Evolutionary conservation across 2,113 vertebrate genomes (phyloP).

Genomic region (Toxostoma redivivum): DNA sequence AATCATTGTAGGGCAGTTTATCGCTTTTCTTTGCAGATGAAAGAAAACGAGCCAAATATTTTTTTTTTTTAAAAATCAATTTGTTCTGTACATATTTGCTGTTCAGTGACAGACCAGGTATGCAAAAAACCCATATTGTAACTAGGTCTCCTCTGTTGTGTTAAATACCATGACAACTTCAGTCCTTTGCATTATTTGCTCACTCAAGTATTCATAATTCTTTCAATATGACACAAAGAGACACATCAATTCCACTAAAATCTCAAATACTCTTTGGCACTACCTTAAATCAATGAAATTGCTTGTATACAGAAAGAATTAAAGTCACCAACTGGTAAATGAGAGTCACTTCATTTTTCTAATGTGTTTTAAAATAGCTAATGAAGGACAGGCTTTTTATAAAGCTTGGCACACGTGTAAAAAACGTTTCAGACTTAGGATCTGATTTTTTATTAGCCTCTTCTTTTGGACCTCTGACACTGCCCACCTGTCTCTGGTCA

Average conservation of each 20-base stretch:
- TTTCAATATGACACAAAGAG: background rate
- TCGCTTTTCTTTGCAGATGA: background rate
- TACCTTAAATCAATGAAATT: background rate
- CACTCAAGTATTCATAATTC: background rate
- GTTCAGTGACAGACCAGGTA: background rate
- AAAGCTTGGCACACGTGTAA: background rate
- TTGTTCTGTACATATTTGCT: background rate
- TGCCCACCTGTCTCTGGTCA: background rate
- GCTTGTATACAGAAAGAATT: background rate
- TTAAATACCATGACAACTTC: background rate
- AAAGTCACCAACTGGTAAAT: background rate
- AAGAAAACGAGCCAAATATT: background rate
- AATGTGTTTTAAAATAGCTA: conserved; percentile 20
- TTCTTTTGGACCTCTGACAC: background rate
- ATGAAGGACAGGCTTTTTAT: conserved; percentile 12
- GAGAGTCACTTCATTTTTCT: background rate
- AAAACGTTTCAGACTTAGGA: background rate
- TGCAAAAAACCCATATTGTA: background rate
- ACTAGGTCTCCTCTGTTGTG: background rate
- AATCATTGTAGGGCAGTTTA: background rate
- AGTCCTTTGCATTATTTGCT: background rate
- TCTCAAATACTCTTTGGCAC: background rate
- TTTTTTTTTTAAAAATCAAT: background rate
- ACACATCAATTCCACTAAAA: background rate
- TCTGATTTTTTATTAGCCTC: background rate